Base-by-base conservation (phyloP, 2,888 invertebrate genomes). In the Philereme vetulata region DNA sequence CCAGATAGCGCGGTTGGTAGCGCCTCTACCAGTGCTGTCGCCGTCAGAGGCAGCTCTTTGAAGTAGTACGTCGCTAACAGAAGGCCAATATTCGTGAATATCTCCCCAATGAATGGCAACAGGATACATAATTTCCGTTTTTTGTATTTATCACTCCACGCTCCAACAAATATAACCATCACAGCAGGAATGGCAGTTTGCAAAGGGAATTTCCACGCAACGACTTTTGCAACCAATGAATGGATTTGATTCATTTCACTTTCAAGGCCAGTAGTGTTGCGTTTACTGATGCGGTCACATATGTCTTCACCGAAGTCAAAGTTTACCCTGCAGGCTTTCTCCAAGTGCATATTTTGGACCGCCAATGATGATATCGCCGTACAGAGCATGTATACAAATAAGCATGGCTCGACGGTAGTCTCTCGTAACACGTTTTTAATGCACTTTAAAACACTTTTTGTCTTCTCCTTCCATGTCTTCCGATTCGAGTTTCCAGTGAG, bases 371-470 rank as follows among this genome's bases (percentile, higher is more conserved):
- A 96, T 33, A 94, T 78, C 1, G 94, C 93, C 48, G 93, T 94
- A 62, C 95, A 95, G 78, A 95, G 85, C 76, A 95, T 94, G 76
- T 94, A 95, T 65, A 93, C 88, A 64, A 94, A 93, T 65, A 95
- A 78, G 71, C 95, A 94, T 7, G 95, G 95, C 71, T 95, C 95
- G 2, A 95, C 95, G 0, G 95, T 95, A 1, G 86, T 90, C 72
- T 92, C 91, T 3, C 77, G 76, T 40, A 86, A 75, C 59, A 84
- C 74, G 69, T 72, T 71, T 67, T 84, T 87, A 10, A 94, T 67
- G 44, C 76, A 77, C 72, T 90, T 91, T 63, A 90, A 68, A 4
- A 75, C 56, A 10, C 68, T 72, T 65, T 90, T 91, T 7, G 79
- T 82, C 73, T 82, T 83, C 69, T 88, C 88, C 55, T 76, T 81